Conservation (phyloP, 2,113 vertebrate genomes). For the Mormyrus lacerda region DNA sequence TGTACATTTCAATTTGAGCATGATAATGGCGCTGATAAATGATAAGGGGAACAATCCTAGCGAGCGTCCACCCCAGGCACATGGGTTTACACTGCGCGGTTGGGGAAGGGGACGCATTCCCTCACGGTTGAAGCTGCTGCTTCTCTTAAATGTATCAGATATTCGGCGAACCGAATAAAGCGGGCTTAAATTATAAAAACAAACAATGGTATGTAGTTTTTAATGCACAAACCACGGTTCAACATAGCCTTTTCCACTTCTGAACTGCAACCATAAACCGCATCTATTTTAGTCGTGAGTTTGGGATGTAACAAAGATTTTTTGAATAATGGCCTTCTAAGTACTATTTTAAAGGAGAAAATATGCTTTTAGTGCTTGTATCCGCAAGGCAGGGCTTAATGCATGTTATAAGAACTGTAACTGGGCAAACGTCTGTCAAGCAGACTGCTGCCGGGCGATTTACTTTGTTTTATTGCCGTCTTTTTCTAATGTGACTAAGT, state of each 20-base stretch:
- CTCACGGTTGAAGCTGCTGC: background rate
- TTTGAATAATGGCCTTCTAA: conserved; percentile 41
- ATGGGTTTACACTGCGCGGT: background rate
- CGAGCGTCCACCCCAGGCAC: background rate
- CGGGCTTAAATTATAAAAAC: conserved; percentile 51
- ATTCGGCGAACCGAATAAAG: conserved; percentile 35
- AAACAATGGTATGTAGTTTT: conserved; percentile 52
- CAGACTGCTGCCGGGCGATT: conserved; percentile 10
- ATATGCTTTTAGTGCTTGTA: conserved; percentile 36
- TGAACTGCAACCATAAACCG: conserved; percentile 55
- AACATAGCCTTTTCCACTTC: conserved; percentile 52
- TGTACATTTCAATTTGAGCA: background rate
- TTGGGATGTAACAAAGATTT: conserved; percentile 51
- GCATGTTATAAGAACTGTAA: conserved; percentile 31
- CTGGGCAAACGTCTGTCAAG: conserved; percentile 29
- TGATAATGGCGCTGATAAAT: background rate
- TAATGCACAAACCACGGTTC: conserved; percentile 49
- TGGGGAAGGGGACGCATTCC: background rate
- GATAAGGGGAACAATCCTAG: background rate
- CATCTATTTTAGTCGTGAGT: conserved; percentile 61
- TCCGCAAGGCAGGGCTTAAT: conserved; percentile 26
- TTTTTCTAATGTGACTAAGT: conserved; percentile 26
- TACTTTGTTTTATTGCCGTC: conserved; percentile 20
- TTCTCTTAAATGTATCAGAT: conserved; percentile 19
- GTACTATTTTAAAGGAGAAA: conserved; percentile 44